Evolutionary conservation across 2,797 vertebrate genomes (phyloP).

Genomic region (Xenentodon cancila): DNA sequence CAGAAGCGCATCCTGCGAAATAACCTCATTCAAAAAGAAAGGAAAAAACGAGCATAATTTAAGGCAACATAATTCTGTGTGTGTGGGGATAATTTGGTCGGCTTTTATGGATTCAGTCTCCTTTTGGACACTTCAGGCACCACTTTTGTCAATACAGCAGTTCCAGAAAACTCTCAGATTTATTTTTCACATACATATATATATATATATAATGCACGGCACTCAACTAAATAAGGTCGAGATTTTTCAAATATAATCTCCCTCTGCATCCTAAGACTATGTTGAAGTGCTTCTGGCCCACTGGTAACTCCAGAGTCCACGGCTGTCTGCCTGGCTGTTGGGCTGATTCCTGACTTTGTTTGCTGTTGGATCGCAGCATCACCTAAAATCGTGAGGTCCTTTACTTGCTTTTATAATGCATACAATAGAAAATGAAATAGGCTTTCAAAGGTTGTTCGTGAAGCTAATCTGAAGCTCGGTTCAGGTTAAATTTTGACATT

Average conservation of each 20-base stretch:
- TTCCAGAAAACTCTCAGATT: background rate
- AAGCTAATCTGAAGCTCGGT: slow-evolving; percentile 43
- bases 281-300: slow-evolving; percentile 13
- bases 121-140: too few relatives aligned
- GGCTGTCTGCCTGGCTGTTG: slow-evolving; percentile 38
- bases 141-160: slow-evolving; percentile 14
- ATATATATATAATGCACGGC: too few relatives aligned
- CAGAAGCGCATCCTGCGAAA: slow-evolving; percentile 12
- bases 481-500: slow-evolving; percentile 17
- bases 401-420: slow-evolving; percentile 66
- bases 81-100: background rate
- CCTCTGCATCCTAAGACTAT: slow-evolving; percentile 3
- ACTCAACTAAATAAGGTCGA: slow-evolving; percentile 11
- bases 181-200: too few relatives aligned
- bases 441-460: slow-evolving; percentile 55
- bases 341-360: slow-evolving; percentile 54
- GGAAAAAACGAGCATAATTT: too few relatives aligned
- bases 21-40: background rate
- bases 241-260: slow-evolving; percentile 5
- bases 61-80: too few relatives aligned
- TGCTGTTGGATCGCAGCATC: slow-evolving; percentile 58
- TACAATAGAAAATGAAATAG: slow-evolving; percentile 61
- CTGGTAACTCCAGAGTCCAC: slow-evolving; percentile 45
- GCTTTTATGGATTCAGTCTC: too few relatives aligned
- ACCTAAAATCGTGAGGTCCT: slow-evolving; percentile 67